These are phyloP conservation scores for Xestia c-nigrum DNA, from an alignment of 2,888 invertebrate species.

Conservation along the genomic window DNA sequence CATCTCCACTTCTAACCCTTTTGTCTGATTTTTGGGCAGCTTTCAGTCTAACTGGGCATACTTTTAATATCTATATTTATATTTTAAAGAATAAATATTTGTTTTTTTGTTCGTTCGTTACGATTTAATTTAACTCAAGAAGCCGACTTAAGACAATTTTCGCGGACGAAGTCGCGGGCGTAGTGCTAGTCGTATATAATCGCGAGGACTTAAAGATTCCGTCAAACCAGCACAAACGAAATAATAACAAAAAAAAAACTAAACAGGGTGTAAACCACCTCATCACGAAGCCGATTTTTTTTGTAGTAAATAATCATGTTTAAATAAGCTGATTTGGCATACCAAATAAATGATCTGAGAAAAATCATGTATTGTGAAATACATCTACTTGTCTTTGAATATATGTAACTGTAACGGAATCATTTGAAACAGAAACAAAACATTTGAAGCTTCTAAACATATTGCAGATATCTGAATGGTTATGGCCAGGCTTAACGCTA, in stretches of 20 bases:
- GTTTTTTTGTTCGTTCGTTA: no score
- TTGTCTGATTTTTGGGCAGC: neutral
- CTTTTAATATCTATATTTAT: no score
- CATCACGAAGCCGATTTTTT: no score
- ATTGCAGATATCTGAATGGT: constrained; percentile 41
- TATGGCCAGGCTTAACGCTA: constrained; percentile 37
- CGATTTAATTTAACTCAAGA: no score
- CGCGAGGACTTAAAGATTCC: neutral
- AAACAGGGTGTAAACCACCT: no score
- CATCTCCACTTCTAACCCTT: neutral
- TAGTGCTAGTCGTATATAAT: no score
- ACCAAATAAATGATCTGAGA: neutral
- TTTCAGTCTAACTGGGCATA: neutral
- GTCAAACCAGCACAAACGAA: neutral
- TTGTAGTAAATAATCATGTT: no score
- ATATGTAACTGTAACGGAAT: neutral
- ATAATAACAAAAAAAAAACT: no score
- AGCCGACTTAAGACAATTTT: no score
- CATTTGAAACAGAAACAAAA: neutral
- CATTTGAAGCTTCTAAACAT: neutral
- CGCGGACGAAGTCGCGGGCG: no score
- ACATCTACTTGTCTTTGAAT: neutral
- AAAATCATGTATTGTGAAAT: neutral
- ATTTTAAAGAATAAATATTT: no score
- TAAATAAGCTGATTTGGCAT: neutral